Conservation (phyloP, 2,113 vertebrate species). For the Hippoglossus stenolepis region DNA sequence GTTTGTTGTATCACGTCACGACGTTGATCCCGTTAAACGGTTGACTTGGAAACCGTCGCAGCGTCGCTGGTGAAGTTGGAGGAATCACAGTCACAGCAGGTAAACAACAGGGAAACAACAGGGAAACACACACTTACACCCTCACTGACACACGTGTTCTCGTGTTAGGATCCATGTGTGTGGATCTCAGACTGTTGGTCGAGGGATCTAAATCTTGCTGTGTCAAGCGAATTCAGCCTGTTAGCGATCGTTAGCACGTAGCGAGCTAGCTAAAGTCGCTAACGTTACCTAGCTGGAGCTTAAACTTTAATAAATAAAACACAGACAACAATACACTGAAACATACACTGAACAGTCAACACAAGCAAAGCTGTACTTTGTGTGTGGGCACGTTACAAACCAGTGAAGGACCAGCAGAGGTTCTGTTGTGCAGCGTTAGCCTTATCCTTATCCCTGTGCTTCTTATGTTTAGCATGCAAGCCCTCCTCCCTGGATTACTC, state of each 20-base stretch:
- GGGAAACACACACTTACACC: background rate
- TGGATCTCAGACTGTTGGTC: background rate
- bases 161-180: background rate
- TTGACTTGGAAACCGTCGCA: slow-evolving; percentile 72
- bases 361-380: background rate
- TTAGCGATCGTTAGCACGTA: slow-evolving; percentile 41
- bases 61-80: slow-evolving; percentile 49
- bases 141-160: background rate
- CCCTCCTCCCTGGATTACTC: slow-evolving; percentile 12
- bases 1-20: slow-evolving; percentile 30
- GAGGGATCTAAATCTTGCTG: background rate
- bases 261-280: slow-evolving; percentile 39
- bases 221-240: background rate
- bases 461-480: slow-evolving; percentile 28
- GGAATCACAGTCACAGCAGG: slow-evolving; percentile 44
- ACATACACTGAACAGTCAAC: background rate
- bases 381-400: background rate
- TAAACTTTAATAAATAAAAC: background rate
- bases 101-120: background rate
- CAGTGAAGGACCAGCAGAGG: background rate
- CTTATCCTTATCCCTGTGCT: slow-evolving; percentile 10
- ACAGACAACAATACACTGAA: background rate
- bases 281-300: background rate
- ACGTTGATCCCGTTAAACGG: slow-evolving; percentile 19
- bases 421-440: background rate